Base-by-base conservation (phyloP, 2,888 invertebrate species). In the Drosophila quinaria region DNA sequence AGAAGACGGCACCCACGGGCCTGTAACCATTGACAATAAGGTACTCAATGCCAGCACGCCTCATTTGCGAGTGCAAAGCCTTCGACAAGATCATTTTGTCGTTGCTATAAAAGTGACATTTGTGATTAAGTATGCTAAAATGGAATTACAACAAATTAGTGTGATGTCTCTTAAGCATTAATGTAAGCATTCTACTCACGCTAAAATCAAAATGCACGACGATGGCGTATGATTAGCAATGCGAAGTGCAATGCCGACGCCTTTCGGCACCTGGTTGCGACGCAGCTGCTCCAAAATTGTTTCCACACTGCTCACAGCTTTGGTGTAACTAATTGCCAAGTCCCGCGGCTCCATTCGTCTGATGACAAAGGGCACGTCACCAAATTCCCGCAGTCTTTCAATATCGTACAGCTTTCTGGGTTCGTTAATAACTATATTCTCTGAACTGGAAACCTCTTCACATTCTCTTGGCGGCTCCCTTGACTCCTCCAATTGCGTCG, bases 41-140 rank as follows among this genome's bases (percentile, higher is more conserved):
- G 42, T 82, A 91, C 19, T 84, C 72, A 31, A 87, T 76, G 3
- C 83, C 82, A 46, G 73, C 71, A 4, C 49, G 66, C 46, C 73
- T 66, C 69, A 66, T 54, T 17, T 58, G 66, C 3, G 3, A 42
- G 44, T 71, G 81, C 13, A 74, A 46, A 1, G 52, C 75, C 51
- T 49, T 60, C 4, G 67, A 89, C 33, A 74, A 54, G 58, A 70
- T 60, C 74, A 59, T 63, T 50, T 63, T 83, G 39, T 84, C 85
- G 54, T 81, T 69, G 19, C 81, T 80, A 64, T 74, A 89, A 52
- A 91, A 91, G 56, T 81, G 67, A 11, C 91, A 90, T 13, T 79
- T 75, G 62, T 86, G 69, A 60, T 91, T 91, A 3, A 91, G 81
- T 35, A 91, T 88, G 3, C 91, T 91, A 46, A 8, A 63, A 72